Evolutionary conservation across 53 echinoderm and acorn worm genomes (phyloP), one percentile per base, ranked within the genome.

Genomic region (Mesocentrotus franciscanus): DNA sequence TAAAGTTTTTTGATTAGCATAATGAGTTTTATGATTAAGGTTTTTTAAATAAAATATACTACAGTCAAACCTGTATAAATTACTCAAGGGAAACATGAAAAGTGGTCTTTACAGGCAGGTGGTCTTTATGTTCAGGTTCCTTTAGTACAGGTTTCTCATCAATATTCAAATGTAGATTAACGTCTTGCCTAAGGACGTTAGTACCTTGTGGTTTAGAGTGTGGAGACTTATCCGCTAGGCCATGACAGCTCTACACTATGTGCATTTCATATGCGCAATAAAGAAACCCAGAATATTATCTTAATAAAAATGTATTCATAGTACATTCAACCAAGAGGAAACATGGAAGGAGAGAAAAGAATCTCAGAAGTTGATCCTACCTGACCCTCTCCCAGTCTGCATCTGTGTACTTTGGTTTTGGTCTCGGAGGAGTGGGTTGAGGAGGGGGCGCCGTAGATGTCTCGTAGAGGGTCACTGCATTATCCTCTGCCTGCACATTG

Each of bases 351-450:
- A 79, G 39, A 71, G 71, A 0, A 71, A 71, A n/a, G 24, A 71
- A 18, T 35, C 18, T 79, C 8, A 1, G 39, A 79, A 18, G 62
- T 18, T 49, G 49, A 9, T 61, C 97, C 10, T 76, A 98, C 98
- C 95, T 97, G 74, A 96, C 98, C 84, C 95, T 96, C 72, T 97
- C 97, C 99, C 97, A 99, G 85, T 98, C 98, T 60, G 90, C 95
- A 60, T 97, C 96, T 33, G 97, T 96, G 95, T 97, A 97, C 90
- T 97, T 99, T 58, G 96, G 94, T 60, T 96, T 96, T 29, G 99
- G 96, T 91, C 94, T 96, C 12, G 96, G 96, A 30, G 95, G 93
- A 16, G 97, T 84, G 17, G 96, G 97, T 32, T 93, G 70, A 7
- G 95, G 95, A 60, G 97, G 96, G 10, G 97, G 98, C 16, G 97